phyloP scores from a whole-genome alignment of 1,140 invertebrate genomes.

The Stegodyphus dumicola region DNA sequence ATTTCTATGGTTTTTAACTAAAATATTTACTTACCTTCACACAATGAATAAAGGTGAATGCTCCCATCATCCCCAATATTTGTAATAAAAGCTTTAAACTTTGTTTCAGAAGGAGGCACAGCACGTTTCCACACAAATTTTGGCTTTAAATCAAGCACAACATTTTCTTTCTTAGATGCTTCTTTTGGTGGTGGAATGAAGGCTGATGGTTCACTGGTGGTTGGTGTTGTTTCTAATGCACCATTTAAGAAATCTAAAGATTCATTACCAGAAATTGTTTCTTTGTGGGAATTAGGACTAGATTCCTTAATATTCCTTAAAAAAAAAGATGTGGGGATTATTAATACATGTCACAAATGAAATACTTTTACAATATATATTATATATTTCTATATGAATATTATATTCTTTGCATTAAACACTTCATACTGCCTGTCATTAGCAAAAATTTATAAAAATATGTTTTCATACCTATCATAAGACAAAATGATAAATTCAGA shows the following conservation, averaged over 20 bases:
- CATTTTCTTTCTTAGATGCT: neutral
- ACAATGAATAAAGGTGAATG: slow-evolving; percentile 16
- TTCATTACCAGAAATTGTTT: neutral
- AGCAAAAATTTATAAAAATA: no score
- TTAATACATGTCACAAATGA: neutral
- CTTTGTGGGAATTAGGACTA: no score
- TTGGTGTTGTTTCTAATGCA: neutral
- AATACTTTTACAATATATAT: no score
- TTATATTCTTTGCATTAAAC: no score
- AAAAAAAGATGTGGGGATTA: neutral
- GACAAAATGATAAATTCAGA: no score
- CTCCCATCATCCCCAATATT: slow-evolving; percentile 52
- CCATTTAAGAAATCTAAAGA: neutral
- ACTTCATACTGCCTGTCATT: no score
- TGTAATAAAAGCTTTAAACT: slow-evolving; percentile 27
- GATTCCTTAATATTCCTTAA: no score
- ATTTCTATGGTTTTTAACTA: neutral
- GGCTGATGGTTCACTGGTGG: no score
- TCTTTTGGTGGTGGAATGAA: no score
- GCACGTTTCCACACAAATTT: slow-evolving; percentile 42
- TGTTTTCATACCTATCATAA: no score
- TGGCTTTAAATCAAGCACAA: slow-evolving; percentile 7
- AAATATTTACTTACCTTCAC: neutral
- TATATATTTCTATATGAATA: no score
- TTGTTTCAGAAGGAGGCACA: slow-evolving; percentile 18